Evolutionary conservation across 2,888 invertebrate species (phyloP).

Genomic region (Muschampia plurimacula): DNA sequence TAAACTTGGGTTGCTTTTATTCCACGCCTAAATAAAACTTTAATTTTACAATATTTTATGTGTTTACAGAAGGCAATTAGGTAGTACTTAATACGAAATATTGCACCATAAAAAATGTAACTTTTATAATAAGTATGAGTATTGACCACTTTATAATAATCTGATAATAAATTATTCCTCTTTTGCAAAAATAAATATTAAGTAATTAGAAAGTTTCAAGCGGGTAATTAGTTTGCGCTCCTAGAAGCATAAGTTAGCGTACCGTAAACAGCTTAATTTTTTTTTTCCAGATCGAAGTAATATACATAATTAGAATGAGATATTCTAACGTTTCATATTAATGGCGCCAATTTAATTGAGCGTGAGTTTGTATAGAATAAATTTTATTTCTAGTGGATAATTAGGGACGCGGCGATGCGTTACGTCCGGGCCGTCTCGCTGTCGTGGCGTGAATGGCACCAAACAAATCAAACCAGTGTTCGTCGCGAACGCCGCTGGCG

Average conservation of each 20-base stretch:
- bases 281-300: constrained; percentile 41
- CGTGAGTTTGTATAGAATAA: constrained; percentile 25
- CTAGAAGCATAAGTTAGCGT: constrained; percentile 31
- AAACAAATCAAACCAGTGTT: constrained; percentile 3
- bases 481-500: constrained; percentile 53
- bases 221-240: constrained; percentile 32
- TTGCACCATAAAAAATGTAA: too few species aligned
- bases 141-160: background rate
- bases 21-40: too few species aligned
- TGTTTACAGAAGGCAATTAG: too few species aligned
- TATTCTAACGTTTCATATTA: constrained; percentile 39
- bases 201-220: constrained; percentile 28
- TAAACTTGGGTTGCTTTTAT: too few species aligned
- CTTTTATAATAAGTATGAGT: background rate
- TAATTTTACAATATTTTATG: too few species aligned
- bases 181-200: constrained; percentile 27
- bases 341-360: constrained; percentile 40
- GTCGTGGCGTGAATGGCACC: constrained; percentile 58
- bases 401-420: constrained; percentile 49
- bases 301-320: constrained; percentile 35
- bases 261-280: constrained; percentile 38
- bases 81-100: too few species aligned
- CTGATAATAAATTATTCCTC: constrained; percentile 20
- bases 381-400: constrained; percentile 33
- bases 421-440: constrained; percentile 63